Percentiles rank a stretch among this genome's conserved stretches.
Conservation (phyloP, 1,140 invertebrate genomes). For the Anastatus disparis region DNA sequence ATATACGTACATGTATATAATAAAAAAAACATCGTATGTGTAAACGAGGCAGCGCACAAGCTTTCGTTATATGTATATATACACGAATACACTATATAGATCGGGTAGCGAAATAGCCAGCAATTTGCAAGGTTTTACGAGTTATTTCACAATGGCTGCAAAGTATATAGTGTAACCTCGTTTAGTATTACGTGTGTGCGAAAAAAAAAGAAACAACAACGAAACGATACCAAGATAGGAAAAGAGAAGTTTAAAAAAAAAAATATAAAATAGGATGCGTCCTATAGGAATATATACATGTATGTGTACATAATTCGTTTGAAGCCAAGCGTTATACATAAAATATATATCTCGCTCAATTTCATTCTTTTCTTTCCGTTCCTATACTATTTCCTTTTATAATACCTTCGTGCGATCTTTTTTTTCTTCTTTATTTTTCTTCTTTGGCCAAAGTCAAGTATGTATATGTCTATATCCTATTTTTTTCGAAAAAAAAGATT, state of each 20-base stretch:
- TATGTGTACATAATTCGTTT: constrained; percentile 28
- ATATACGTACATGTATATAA: neutral
- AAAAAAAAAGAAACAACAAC: too few relatives aligned
- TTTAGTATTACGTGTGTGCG: constrained; percentile 55
- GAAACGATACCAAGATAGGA: too few relatives aligned
- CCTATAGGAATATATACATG: neutral
- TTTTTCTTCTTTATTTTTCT: neutral
- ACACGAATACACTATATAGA: constrained; percentile 41
- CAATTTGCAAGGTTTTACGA: constrained; percentile 69
- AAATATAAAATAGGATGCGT: constrained; percentile 41
- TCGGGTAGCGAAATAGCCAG: constrained; percentile 59
- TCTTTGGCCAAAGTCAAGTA: too few relatives aligned
- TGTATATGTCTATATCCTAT: too few relatives aligned
- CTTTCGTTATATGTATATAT: constrained; percentile 1
- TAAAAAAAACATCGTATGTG: too few relatives aligned
- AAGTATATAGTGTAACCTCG: constrained; percentile 57
- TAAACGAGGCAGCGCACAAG: too few relatives aligned
- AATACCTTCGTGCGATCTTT: constrained; percentile 11
- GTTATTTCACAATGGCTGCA: constrained; percentile 69
- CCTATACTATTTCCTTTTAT: neutral
- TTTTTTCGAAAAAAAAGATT: too few relatives aligned
- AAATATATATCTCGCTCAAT: constrained; percentile 40
- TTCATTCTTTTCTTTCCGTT: constrained; percentile 34
- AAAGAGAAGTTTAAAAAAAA: too few relatives aligned
- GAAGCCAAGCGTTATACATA: constrained; percentile 25